Evolutionary conservation across 2,113 vertebrate genomes (phyloP).

Genomic region (Gasterosteus nipponicus): DNA sequence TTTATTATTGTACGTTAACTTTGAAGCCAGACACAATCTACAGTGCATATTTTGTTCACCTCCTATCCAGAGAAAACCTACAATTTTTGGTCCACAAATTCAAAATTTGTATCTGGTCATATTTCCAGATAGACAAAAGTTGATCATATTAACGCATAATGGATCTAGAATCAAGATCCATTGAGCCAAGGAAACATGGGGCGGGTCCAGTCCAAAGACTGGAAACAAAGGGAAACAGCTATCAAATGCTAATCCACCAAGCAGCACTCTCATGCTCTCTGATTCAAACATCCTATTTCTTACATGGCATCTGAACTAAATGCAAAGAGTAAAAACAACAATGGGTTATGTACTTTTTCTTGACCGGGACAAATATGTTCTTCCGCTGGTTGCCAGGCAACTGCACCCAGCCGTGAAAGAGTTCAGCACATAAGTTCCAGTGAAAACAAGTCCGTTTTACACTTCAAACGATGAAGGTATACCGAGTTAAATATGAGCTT

Average conservation of each 20-base stretch:
- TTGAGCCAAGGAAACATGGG: too few relatives aligned
- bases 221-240: not conserved
- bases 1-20: constrained; percentile 2
- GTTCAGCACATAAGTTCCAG: not conserved
- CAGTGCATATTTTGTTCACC: constrained; percentile 1
- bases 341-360: not conserved
- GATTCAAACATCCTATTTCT: not conserved
- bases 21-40: constrained; percentile 6
- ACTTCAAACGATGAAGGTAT: not conserved
- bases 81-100: not conserved
- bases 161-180: not conserved
- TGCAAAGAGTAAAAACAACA: not conserved
- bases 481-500: not conserved
- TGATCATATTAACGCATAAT: not conserved
- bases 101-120: not conserved
- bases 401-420: not conserved
- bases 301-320: not conserved
- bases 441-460: not conserved
- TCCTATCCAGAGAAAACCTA: not conserved
- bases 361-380: not conserved
- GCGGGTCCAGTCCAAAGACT: not conserved
- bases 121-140: not conserved
- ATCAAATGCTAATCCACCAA: too few relatives aligned
- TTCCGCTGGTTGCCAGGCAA: constrained; percentile 10
- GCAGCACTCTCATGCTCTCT: not conserved